Evolutionary conservation across 2,113 vertebrate genomes (phyloP), one percentile per base, ranked within the genome.

Genomic region (Rana temporaria): DNA sequence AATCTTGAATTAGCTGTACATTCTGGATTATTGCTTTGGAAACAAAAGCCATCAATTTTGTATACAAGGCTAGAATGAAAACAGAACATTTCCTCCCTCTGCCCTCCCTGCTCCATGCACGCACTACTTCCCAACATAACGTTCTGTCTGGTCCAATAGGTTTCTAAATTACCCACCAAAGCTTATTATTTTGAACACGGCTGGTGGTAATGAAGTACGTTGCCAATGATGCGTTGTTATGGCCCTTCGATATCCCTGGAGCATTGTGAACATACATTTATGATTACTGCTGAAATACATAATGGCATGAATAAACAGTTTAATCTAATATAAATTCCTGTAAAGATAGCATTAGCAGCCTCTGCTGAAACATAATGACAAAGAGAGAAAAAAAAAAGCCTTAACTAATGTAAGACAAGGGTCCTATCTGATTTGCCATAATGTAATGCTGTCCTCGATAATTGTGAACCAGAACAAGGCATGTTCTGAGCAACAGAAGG

Each of bases 81-180:
- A 17, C 32, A 56, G 67, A 72, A 56, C 17, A 80, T 74, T 48
- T 53, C 63, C 64, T 64, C 72, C 68, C 62, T 66, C 30, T 75
- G 81, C 81, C 72, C 81, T 76, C 73, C 80, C 69, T 9, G 53
- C 34, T 82, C 69, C 0, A 20, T 60, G 70, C 52, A 34, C 84
- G 68, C 84, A 81, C 64, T 0, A 0, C 18, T 82, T 79, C 87
- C 86, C 82, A 14, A 74, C 9, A 2, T 77, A 70, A 0, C 0
- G 63, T 87, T 91, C 85, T 84, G n/a, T 57, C 72, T 82, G 87
- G 85, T 87, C 88, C 87, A 80, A 63, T 62, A 84, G 22, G 3
- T 88, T 89, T 87, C 85, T 86, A 89, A 91, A 91, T 91, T 32
- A 84, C 86, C 85, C 84, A 74, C 86, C 70, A 82, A 85, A 80